Conservation (phyloP, 2,888 invertebrate genomes). For the Microctonus aethiopoides region DNA sequence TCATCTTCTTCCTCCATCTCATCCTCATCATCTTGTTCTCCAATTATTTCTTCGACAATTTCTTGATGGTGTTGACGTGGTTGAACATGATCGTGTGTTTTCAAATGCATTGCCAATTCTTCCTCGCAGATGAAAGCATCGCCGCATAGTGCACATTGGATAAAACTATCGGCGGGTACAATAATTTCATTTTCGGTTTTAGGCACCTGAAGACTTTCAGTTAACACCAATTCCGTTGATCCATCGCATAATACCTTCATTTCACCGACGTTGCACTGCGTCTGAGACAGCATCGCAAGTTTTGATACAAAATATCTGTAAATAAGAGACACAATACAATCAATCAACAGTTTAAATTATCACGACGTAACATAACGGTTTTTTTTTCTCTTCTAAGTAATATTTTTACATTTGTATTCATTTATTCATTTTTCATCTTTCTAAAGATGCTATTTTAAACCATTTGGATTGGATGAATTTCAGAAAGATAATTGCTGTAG, state of each 20-base stretch:
- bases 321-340: constrained; percentile 52
- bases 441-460: neutral
- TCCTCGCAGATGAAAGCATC: constrained; percentile 50
- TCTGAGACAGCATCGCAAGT: constrained; percentile 53
- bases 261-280: constrained; percentile 49
- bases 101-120: constrained; percentile 44
- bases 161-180: constrained; percentile 38
- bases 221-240: constrained; percentile 47
- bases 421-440: neutral
- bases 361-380: constrained; percentile 15
- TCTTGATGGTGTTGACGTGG: constrained; percentile 20
- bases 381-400: constrained; percentile 29
- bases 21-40: constrained; percentile 9
- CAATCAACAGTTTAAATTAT: constrained; percentile 29
- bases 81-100: constrained; percentile 45
- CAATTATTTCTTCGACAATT: constrained; percentile 2
- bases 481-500: neutral
- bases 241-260: constrained; percentile 54
- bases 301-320: constrained; percentile 64
- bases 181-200: constrained; percentile 45
- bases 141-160: constrained; percentile 56
- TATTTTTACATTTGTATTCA: constrained; percentile 4
- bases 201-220: constrained; percentile 39
- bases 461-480: neutral
- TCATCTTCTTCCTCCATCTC: neutral